Conservation (phyloP, 2,888 invertebrate species). For the Pyrochroa serraticornis region DNA sequence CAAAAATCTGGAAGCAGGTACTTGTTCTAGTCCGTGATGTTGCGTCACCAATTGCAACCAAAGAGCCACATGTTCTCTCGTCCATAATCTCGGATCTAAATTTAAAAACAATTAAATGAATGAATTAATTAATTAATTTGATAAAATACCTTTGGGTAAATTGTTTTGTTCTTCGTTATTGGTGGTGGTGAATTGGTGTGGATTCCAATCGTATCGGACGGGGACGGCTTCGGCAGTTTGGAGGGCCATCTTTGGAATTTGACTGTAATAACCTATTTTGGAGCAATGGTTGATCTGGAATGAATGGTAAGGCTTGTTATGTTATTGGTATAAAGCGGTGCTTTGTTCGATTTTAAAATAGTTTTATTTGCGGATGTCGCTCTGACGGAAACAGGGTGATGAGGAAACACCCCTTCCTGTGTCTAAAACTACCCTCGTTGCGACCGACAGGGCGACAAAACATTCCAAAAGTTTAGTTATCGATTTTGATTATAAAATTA, state of each 20-base stretch:
- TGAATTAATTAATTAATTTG: not conserved
- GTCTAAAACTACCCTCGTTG: constrained; percentile 36
- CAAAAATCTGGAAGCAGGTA: constrained; percentile 68
- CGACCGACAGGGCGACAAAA: constrained; percentile 27
- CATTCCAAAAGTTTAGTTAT: too few relatives aligned
- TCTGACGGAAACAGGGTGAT: constrained; percentile 45
- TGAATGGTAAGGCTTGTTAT: constrained; percentile 21
- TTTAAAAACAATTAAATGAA: constrained; percentile 34
- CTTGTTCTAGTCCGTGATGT: constrained; percentile 64
- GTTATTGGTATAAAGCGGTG: constrained; percentile 20
- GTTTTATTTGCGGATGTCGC: constrained; percentile 41
- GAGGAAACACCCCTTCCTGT: constrained; percentile 52
- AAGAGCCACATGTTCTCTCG: constrained; percentile 69
- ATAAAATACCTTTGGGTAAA: constrained; percentile 49
- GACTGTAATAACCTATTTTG: constrained; percentile 52
- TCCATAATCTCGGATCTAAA: constrained; percentile 76
- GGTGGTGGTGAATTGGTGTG: constrained; percentile 28
- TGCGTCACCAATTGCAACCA: constrained; percentile 69
- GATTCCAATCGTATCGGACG: constrained; percentile 43
- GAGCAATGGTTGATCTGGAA: constrained; percentile 7
- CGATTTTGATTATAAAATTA: too few relatives aligned
- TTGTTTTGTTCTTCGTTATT: constrained; percentile 38
- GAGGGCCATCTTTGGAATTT: constrained; percentile 46
- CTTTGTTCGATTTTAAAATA: constrained; percentile 33
- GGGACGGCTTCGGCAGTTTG: constrained; percentile 49